These are phyloP conservation scores for Drymodes brunneopygia DNA, from an alignment of 2,113 vertebrate genomes.

Conservation along the genomic window DNA sequence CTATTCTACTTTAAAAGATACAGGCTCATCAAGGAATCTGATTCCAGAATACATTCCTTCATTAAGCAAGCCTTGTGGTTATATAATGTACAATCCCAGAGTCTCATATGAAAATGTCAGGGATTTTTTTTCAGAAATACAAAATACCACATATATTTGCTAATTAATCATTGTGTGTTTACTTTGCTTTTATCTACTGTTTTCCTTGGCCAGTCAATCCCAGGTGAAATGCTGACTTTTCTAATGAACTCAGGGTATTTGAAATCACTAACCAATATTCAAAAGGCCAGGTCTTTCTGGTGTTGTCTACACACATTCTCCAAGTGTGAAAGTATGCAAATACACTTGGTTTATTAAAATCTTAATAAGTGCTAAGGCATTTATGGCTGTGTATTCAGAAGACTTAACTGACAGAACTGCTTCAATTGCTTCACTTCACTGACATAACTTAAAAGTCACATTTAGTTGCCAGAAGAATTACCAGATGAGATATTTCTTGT, in stretches of 20 bases:
- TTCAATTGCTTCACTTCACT: neutral
- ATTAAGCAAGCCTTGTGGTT: neutral
- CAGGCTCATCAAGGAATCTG: neutral
- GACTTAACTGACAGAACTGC: neutral
- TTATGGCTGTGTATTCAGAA: neutral
- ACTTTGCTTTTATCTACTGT: neutral
- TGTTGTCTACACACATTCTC: neutral
- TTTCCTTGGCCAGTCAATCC: slow-evolving; percentile 19
- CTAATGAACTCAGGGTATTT: slow-evolving; percentile 56
- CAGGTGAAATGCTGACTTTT: slow-evolving; percentile 2
- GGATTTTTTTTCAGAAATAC: slow-evolving; percentile 1
- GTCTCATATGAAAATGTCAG: slow-evolving; percentile 22
- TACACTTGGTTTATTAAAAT: slow-evolving; percentile 8
- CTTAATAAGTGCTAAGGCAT: neutral
- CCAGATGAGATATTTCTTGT: neutral
- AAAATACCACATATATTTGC: slow-evolving; percentile 15
- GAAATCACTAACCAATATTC: slow-evolving; percentile 57
- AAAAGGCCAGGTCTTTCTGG: neutral
- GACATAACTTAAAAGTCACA: neutral
- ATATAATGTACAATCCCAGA: neutral
- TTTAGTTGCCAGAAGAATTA: neutral
- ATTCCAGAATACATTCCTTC: neutral
- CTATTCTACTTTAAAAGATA: neutral
- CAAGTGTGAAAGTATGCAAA: slow-evolving; percentile 10
- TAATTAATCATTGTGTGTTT: slow-evolving; percentile 37